Evolutionary conservation across 2,888 invertebrate species (phyloP), one percentile per base, ranked within the genome.

Genomic region (Dascillus cervinus): DNA sequence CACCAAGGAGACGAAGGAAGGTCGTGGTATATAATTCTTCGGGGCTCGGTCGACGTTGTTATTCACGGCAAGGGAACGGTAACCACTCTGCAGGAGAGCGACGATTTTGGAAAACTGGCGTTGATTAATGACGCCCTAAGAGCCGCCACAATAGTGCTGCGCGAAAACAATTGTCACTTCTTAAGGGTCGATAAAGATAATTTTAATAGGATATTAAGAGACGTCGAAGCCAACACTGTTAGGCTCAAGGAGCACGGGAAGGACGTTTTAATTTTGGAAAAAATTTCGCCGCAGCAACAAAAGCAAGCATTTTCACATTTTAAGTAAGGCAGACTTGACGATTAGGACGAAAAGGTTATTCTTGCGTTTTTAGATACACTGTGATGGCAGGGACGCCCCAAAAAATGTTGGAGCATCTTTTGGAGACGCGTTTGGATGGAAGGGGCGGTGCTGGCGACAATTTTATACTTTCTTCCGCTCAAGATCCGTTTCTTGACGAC

Each of bases 171-270:
- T 65, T 85, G 85, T 53, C 85, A 87, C 60, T 80, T 88, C 55
- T 67, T 88, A 41, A 70, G 86, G 26, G 86, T 88, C 23, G 86
- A 88, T 64, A 88, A 88, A 62, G 81, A 84, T 45, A 81, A 87
- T 61, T 89, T 88, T 62, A 85, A 87, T 66, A 71, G 85, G 53
- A 85, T 84, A 42, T 66, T 85, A 41, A 66, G 82, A 50, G 87
- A 88, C 66, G 86, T 87, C 19, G 88, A 88, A 64, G 85, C 86
- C n/a, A 88, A 88, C 60, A 89, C 87, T 19, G 81, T 88, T 25
- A 68, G 86, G 26, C 67, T 89, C 47, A 85, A 86, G 60, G 87
- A 88, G 57, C 85, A 86, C 54, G 85, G 84, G 22, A 78, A 82
- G 54, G 87, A 87, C 67, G 87, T 88, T 21, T 65, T 88, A 46